Percentiles rank a stretch among this genome's conserved stretches.
These are phyloP conservation scores for Petrophora chlorosata DNA, from an alignment of 2,888 invertebrate genomes.

Conservation along the genomic window DNA sequence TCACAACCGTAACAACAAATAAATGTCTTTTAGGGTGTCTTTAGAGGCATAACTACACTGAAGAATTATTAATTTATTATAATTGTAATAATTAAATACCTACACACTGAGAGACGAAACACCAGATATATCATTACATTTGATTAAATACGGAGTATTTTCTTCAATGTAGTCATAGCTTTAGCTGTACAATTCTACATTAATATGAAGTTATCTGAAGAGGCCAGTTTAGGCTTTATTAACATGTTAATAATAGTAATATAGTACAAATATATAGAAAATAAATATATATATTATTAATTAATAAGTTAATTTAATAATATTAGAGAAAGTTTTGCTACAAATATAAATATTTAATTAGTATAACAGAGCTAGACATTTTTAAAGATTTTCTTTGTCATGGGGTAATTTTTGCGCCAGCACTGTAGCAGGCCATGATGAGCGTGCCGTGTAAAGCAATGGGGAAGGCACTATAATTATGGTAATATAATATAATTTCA, in stretches of 20 bases:
- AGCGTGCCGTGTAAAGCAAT: constrained; percentile 8
- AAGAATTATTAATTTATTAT: constrained; percentile 1
- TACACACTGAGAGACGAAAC: too few relatives aligned
- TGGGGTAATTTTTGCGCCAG: not conserved
- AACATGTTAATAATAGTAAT: not conserved
- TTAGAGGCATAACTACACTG: constrained; percentile 6
- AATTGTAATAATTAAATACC: too few relatives aligned
- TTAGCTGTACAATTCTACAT: not conserved
- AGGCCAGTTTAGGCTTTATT: constrained; percentile 14
- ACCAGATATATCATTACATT: too few relatives aligned
- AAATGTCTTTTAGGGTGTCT: constrained; percentile 28
- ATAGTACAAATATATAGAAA: constrained; percentile 15
- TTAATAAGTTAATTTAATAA: too few relatives aligned
- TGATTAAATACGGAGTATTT: not conserved
- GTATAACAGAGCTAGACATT: not conserved
- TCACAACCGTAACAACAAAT: constrained; percentile 27
- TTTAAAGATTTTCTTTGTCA: not conserved
- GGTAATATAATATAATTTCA: not conserved
- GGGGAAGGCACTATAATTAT: constrained; percentile 18
- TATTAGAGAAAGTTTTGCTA: not conserved
- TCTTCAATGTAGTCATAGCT: constrained; percentile 5
- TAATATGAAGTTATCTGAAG: not conserved
- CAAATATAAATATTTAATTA: not conserved
- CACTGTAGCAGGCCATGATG: not conserved
- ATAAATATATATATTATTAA: constrained; percentile 11